phyloP scores from a whole-genome alignment of 2,888 invertebrate species.

The Eucera pruinosa region DNA sequence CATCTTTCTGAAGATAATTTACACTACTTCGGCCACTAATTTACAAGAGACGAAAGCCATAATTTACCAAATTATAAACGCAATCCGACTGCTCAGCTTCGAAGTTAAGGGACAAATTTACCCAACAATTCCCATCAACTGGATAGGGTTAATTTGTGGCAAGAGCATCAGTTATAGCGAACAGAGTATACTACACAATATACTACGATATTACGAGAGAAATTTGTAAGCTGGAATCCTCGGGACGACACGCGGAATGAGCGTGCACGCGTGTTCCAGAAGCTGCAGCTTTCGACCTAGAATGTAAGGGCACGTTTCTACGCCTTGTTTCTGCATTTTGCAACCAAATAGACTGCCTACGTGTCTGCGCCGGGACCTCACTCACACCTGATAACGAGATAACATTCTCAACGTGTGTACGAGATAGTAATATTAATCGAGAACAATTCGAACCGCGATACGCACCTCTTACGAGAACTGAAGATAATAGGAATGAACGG shows the following conservation, averaged over 20 bases:
- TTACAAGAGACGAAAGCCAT: too few relatives aligned
- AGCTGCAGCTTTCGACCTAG: neutral
- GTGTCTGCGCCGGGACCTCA: conserved; percentile 15
- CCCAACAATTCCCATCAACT: conserved; percentile 32
- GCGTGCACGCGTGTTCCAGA: conserved; percentile 19
- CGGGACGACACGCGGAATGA: conserved; percentile 13
- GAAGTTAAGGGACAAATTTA: too few relatives aligned
- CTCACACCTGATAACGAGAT: conserved; percentile 15
- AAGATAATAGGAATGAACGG: too few relatives aligned
- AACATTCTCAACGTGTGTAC: neutral
- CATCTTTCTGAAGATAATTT: too few relatives aligned
- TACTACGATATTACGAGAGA: conserved; percentile 37
- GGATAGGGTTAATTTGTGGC: conserved; percentile 21
- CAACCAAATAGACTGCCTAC: conserved; percentile 26
- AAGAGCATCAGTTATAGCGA: conserved; percentile 24
- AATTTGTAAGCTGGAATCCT: conserved; percentile 37
- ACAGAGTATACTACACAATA: too few relatives aligned
- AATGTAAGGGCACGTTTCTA: conserved; percentile 21
- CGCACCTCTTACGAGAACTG: too few relatives aligned
- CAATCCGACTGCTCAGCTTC: too few relatives aligned
- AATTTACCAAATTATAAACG: too few relatives aligned
- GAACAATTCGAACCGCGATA: conserved; percentile 16
- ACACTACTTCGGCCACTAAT: too few relatives aligned
- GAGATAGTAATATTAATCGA: conserved; percentile 25
- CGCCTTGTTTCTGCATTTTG: conserved; percentile 13